Base-by-base conservation (phyloP, 2,113 vertebrate genomes). In the Artemisiospiza belli region DNA sequence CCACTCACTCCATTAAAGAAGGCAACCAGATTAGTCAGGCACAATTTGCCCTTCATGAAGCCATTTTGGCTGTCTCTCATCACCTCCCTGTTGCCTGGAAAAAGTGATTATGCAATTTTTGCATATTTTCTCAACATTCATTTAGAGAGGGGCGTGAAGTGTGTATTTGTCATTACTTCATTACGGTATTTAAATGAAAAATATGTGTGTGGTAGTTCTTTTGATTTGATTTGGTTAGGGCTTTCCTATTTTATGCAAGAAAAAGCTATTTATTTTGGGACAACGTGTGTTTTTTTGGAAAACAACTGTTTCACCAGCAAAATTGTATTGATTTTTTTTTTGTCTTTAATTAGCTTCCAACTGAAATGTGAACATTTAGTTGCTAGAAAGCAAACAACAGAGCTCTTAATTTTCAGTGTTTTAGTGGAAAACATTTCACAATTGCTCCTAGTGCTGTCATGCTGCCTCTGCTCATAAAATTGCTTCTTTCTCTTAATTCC, bases 371-470 rank as follows among this genome's bases (percentile, higher is more conserved):
- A 94, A 81, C 27, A 61, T 83, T 93, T 80, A 92, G 37, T 83
- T 95, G 28, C 76, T 93, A 88, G 64, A 92, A 94, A 94, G 55
- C 46, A 83, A 95, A 90, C 61, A 91, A 85, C 72, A 67, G 55
- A 80, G 64, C 64, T 90, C 88, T 90, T 95, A 92, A 88, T 96
- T 97, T 97, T 88, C 84, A 70, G 59, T 49, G 62, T 94, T 95
- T 95, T 83, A 83, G 76, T 86, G 64, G 82, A 91, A 95, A 92
- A 78, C 44, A 74, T 93, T 97, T 90, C 72, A 77, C 67, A 90
- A 77, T 79, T 85, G 67, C 70, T 91, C 89, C 67, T 70, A 88
- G 57, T 63, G 59, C 47, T 91, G 93, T 74, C 85, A 91, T 80
- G 79, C 75, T 95, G 85, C 63, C 75, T 93, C 68, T 90, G 52